These are phyloP conservation scores for Calephelis perditalis DNA, from an alignment of 2,888 invertebrate species.

Conservation along the genomic window DNA sequence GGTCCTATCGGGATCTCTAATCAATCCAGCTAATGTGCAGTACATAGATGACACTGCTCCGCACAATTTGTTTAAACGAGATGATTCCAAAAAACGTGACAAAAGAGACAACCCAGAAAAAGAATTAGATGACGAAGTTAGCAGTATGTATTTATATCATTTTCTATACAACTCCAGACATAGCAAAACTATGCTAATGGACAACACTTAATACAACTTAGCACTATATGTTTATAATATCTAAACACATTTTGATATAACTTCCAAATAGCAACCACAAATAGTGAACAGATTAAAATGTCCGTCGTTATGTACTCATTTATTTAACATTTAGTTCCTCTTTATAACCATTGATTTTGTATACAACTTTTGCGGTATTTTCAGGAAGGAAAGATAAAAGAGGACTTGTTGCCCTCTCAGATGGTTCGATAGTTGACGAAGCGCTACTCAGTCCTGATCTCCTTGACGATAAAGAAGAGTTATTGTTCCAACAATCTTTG, in stretches of 20 bases:
- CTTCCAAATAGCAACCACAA: too few relatives aligned
- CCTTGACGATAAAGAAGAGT: constrained; percentile 46
- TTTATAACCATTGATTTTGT: too few relatives aligned
- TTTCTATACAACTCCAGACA: too few relatives aligned
- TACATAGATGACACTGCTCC: constrained; percentile 75
- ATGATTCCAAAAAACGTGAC: constrained; percentile 56
- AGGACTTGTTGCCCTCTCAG: constrained; percentile 80
- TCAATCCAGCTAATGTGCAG: constrained; percentile 80
- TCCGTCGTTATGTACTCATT: too few relatives aligned
- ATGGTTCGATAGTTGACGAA: constrained; percentile 84
- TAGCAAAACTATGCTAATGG: too few relatives aligned
- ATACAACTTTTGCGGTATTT: constrained; percentile 20
- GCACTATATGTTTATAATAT: too few relatives aligned
- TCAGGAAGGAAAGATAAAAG: constrained; percentile 80
- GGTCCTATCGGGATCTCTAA: constrained; percentile 58
- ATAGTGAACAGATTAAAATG: too few relatives aligned
- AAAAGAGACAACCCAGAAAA: constrained; percentile 72
- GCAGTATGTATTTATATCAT: constrained; percentile 36
- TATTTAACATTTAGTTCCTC: too few relatives aligned
- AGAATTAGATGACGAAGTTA: constrained; percentile 47
- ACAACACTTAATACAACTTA: too few relatives aligned
- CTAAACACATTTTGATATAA: too few relatives aligned
- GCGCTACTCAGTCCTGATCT: constrained; percentile 66
- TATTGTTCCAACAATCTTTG: constrained; percentile 73
- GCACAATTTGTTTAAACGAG: constrained; percentile 74